Base-by-base conservation (phyloP, 2,888 invertebrate genomes). In the Athripsodes cinereus region DNA sequence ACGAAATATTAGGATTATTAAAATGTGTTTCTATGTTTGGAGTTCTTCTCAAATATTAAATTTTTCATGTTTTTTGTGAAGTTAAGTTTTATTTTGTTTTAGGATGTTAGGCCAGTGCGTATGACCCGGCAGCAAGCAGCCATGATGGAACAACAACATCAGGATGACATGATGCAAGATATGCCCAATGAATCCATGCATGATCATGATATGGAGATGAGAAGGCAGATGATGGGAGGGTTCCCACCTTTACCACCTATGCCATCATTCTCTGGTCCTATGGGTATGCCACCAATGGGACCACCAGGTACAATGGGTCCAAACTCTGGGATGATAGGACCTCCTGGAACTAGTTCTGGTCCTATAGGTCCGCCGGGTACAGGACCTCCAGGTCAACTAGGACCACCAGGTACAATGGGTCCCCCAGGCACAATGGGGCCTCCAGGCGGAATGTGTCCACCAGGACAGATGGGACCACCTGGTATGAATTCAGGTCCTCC, bases 161-260 rank as follows among this genome's bases (percentile, higher is more conserved):
- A 67, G 52, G 67, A 67, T 22, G 26, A 26, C 26, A 26, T 26
- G 13, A 34, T 64, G 46, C 61, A 64, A 40, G 61, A 62, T 51
- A 60, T 63, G 48, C 54, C 59, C 21, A 59, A 61, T 20, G 62
- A 64, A 40, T 65, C 65, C 46, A 65, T 67, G 64, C 64, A 62
- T 16, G 67, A 67, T 48, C 67, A 66, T 58, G 67, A 67, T 55
- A 61, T 64, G 22, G 68, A 69, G 58, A 68, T 69, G 66, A 67
- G 68, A 59, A 62, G 66, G 11, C 69, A 69, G 64, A 64, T 40
- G 13, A 40, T 40, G 40, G 40, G 40, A 13, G 40, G 40, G 2
- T 40, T 40, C 13, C 40, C 40, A 3, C 40, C 40, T 5, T 13
- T 40, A 16, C 40, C 40, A 2, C 40, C 40, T 40, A 40, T 40